Percentiles rank a stretch among this genome's conserved stretches.
These are phyloP conservation scores for Tachysurus vachellii DNA, from an alignment of 2,113 vertebrate species.

Conservation along the genomic window DNA sequence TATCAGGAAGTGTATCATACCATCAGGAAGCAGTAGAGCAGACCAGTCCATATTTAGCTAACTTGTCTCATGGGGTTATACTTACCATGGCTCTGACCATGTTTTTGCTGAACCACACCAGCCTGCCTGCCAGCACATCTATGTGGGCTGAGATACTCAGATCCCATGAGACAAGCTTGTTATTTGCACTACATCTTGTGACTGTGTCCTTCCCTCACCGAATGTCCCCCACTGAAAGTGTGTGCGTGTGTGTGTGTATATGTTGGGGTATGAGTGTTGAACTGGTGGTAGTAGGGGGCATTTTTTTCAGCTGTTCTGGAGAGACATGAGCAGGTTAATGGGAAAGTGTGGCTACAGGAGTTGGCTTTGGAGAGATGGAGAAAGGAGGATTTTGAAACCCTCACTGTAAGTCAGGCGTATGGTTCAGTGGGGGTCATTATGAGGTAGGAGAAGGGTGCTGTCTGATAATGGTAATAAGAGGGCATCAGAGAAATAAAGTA, in stretches of 20 bases:
- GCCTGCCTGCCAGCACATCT: constrained; percentile 28
- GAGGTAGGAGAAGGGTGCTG: constrained; percentile 86
- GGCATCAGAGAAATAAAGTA: constrained; percentile 91
- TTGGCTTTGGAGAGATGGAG: not conserved
- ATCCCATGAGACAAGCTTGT: constrained; percentile 39
- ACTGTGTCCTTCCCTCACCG: constrained; percentile 31
- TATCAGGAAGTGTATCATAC: not conserved
- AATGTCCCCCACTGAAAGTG: constrained; percentile 34
- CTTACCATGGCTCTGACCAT: constrained; percentile 6
- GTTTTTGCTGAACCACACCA: constrained; percentile 40
- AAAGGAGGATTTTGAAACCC: constrained; percentile 9
- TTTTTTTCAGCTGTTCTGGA: not conserved
- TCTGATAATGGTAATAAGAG: constrained; percentile 88
- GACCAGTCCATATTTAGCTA: constrained; percentile 31
- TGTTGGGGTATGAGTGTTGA: constrained; percentile 16
- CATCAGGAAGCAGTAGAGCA: constrained; percentile 21
- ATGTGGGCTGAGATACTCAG: constrained; percentile 22
- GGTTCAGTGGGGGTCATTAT: constrained; percentile 75
- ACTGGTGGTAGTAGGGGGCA: not conserved
- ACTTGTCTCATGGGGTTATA: constrained; percentile 26
- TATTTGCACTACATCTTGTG: constrained; percentile 48
- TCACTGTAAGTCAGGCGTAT: constrained; percentile 12
- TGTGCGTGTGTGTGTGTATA: constrained; percentile 10
- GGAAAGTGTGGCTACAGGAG: not conserved
- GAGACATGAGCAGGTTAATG: not conserved